phyloP scores from a whole-genome alignment of 2,113 vertebrate genomes.

The Falcunculus frontatus region DNA sequence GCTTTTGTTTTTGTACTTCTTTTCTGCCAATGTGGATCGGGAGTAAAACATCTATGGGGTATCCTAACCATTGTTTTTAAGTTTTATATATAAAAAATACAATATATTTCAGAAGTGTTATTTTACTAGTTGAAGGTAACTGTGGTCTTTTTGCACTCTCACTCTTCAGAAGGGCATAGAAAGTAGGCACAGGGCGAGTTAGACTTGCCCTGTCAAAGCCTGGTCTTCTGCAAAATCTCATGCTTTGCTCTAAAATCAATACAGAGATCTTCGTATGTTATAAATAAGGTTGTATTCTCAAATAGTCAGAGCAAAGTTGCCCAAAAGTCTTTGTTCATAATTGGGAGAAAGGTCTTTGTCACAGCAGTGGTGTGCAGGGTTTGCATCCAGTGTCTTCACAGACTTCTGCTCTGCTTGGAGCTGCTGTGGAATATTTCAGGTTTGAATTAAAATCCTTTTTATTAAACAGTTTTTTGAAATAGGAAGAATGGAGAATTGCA shows the following conservation, averaged over 20 bases:
- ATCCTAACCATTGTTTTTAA: not conserved
- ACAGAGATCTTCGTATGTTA: not conserved
- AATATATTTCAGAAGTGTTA: not conserved
- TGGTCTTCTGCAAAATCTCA: not conserved
- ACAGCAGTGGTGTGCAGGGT: not conserved
- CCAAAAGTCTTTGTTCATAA: not conserved
- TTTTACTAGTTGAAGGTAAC: not conserved
- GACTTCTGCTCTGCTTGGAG: not conserved
- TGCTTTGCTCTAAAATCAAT: not conserved
- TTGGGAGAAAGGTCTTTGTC: not conserved
- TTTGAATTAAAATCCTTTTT: not conserved
- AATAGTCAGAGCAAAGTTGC: not conserved
- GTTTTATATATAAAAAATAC: not conserved
- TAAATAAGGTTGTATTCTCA: not conserved
- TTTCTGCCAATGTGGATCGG: rapidly evolving
- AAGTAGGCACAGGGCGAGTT: not conserved
- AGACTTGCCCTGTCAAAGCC: not conserved
- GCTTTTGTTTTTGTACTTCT: not conserved
- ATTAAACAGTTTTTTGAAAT: not conserved
- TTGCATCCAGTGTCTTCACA: not conserved
- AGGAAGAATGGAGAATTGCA: not conserved
- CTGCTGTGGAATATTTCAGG: not conserved
- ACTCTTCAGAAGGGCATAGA: not conserved
- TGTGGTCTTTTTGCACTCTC: not conserved
- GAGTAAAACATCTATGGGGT: not conserved